A percentile compares a stretch with the other conserved stretches of the same genome.
phyloP scores from a whole-genome alignment of 2,888 invertebrate genomes.

The Blastobasis adustella region DNA sequence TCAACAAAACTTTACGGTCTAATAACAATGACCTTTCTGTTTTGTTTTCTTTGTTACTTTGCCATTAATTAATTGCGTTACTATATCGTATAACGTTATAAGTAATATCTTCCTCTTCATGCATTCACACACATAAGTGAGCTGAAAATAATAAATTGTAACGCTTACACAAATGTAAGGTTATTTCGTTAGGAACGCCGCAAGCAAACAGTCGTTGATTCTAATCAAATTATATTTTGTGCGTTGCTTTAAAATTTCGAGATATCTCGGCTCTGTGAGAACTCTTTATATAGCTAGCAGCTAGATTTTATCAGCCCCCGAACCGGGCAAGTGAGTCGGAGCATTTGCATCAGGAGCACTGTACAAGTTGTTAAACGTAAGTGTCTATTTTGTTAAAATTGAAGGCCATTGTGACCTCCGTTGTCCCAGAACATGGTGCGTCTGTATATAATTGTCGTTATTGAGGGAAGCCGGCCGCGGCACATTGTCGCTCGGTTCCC shows the following conservation, averaged over 20 bases:
- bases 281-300: neutral
- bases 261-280: neutral
- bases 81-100: neutral
- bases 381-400: neutral
- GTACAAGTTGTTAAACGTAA: neutral
- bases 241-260: neutral
- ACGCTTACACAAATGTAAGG: neutral
- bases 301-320: neutral
- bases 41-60: neutral
- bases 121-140: neutral
- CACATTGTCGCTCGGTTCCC: neutral
- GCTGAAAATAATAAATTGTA: neutral
- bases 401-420: no score
- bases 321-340: neutral
- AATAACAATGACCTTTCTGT: constrained; percentile 1
- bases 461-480: neutral
- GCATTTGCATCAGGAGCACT: no score
- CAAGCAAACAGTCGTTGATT: no score
- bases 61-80: neutral
- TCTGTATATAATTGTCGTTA: no score
- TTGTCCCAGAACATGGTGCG: no score
- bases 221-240: neutral
- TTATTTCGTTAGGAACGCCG: neutral
- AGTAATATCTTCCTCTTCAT: neutral
- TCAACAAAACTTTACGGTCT: neutral